Base-by-base conservation (phyloP, 2,113 vertebrate species). In the Pseudorhombus dupliciocellatus region DNA sequence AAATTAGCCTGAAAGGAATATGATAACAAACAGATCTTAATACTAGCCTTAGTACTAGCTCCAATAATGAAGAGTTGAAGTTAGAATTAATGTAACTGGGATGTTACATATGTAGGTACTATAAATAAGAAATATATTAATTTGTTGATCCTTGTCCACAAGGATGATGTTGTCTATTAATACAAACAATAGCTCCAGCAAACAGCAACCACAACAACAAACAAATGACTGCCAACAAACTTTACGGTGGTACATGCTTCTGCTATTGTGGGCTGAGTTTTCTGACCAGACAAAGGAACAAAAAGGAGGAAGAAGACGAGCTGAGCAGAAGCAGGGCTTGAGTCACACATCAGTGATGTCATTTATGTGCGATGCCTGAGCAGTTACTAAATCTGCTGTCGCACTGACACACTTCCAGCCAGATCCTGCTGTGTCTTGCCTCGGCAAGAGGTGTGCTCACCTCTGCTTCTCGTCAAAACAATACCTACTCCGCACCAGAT, bases 341-440 rank as follows among this genome's bases (percentile, higher is more conserved):
- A 84, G 75, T 84, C 85, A 89, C 76, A 61, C 72, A 56, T 34
- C 26, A 18, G 53, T 85, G 84, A 88, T 69, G 79, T 90, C 84
- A 89, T 73, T 37, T 7, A 30, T 34, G 50, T 10, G 63, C 71
- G 68, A 75, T 69, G 64, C 60, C 68, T 58, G 50, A 77, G 55
- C 76, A 70, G 60, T 53, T 28, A 26, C 56, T 48, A 40, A 74
- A 66, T 58, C 55, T 63, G 56, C 59, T 55, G 4, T 28, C 26
- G 70, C 51, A 21, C 25, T 53, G 16, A 50, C 24, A 24, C 22
- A 9, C 48, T 48, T 40, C 15, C 31, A 69, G 52, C 2, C 69
- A 18, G 37, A 30, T 85, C 83, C 57, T 86, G 89, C 83, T 62
- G 61, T 0, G 68, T 87, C 89, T 86, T 88, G 86, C 55, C 79